These are phyloP conservation scores for Rugalucina vietnamica DNA, from an alignment of 2,888 invertebrate species.

Conservation along the genomic window DNA sequence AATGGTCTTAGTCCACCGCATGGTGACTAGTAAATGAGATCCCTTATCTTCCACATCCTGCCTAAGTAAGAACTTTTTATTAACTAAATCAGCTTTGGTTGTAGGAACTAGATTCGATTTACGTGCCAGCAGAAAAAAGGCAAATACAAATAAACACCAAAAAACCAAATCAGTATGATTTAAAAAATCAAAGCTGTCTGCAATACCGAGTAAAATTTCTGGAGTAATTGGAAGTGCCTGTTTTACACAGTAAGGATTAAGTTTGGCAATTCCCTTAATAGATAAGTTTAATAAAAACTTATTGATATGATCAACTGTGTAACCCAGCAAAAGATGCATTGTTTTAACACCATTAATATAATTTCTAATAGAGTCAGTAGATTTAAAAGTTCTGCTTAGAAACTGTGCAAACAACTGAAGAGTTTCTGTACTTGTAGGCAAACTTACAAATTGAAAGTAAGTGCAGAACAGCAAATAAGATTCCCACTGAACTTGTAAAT, in stretches of 20 bases:
- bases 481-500: background rate
- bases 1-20: background rate
- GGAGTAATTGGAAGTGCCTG: background rate
- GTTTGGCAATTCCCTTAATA: background rate
- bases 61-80: background rate
- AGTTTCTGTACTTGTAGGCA: background rate
- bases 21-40: background rate
- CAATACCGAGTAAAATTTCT: background rate
- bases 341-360: background rate
- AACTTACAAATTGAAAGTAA: background rate
- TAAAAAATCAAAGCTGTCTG: background rate
- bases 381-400: background rate
- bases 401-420: background rate
- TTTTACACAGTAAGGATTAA: background rate
- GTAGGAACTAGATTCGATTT: background rate
- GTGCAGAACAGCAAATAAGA: background rate
- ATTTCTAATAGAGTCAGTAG: background rate
- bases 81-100: background rate
- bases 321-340: background rate
- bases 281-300: background rate
- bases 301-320: background rate
- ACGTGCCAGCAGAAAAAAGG: background rate
- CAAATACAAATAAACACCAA: background rate
- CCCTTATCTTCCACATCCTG: background rate
- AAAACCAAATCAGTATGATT: background rate